These are phyloP conservation scores for Aplysia californica DNA, from an alignment of 1,140 invertebrate species.

Conservation along the genomic window DNA sequence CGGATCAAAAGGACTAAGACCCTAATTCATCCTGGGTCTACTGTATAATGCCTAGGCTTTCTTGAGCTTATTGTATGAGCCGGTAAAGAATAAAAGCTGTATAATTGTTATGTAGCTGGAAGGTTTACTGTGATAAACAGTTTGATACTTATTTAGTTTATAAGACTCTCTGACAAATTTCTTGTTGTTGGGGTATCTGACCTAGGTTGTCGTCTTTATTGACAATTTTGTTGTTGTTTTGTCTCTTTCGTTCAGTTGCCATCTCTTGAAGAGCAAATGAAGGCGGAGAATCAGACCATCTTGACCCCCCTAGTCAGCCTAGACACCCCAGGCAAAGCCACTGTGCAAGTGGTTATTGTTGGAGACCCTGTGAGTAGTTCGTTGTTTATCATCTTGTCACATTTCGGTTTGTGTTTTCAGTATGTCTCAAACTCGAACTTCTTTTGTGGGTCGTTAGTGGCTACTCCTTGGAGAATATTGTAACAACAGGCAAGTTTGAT, in stretches of 20 bases:
- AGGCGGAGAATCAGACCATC: conserved; percentile 80
- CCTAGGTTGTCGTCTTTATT: neutral
- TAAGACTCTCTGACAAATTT: no score
- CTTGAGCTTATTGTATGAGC: no score
- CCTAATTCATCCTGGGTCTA: neutral
- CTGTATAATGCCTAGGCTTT: neutral
- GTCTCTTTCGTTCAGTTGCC: conserved; percentile 15
- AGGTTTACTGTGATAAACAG: no score
- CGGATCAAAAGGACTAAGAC: neutral
- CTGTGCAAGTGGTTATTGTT: conserved; percentile 94
- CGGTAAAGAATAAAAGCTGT: no score
- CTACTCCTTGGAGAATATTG: no score
- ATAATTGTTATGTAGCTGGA: no score
- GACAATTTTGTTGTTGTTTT: neutral
- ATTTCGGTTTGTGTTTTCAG: neutral
- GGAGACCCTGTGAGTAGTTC: conserved; percentile 83
- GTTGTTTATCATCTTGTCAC: neutral
- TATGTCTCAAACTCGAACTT: neutral
- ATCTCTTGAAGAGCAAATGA: conserved; percentile 66
- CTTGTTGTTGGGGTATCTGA: no score
- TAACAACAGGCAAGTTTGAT: no score
- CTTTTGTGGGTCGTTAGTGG: no score
- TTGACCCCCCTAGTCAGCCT: conserved; percentile 89
- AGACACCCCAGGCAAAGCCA: conserved; percentile 96
- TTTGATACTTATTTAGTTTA: no score